Base-by-base conservation (phyloP, 2,113 vertebrate species). In the Channa argus region DNA sequence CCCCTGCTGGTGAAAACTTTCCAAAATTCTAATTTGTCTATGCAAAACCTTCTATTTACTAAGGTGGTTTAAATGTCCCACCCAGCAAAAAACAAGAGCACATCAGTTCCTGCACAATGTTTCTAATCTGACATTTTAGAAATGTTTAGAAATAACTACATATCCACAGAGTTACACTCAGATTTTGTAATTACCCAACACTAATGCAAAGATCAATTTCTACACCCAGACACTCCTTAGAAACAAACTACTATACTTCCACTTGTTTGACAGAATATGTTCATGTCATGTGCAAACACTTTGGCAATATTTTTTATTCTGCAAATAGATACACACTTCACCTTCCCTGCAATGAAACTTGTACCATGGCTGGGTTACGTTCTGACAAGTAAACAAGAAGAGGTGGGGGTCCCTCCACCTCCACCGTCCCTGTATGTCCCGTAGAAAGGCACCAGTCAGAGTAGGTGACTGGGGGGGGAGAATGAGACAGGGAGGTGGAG, bases 341-440 rank as follows among this genome's bases (percentile, higher is more conserved):
- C 61, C 53, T 14, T 63, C 33, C 41, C 71, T 63, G 58, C 41
- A 36, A 67, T 95, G 94, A 96, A 94, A 95, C 94, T 95, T 96
- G 94, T 96, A 93, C 96, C 96, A 96, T 95, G 95, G 96, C 72
- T 43, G 7, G 46, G 65, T 70, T 54, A 51, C 34, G 0, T 3
- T 64, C 6, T 47, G 36, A 43, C 41, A 67, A 34, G 12, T 41
- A 52, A 63, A 74, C 2, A 5, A 13, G 58, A 36, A 3, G 12
- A 44, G 58, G 24, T 36, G 15, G 56, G 34, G 53, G 33, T 33
- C 36, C 43, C 64, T 72, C 43, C 47, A 50, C 62, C 65, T 62
- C 65, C 52, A 74, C 45, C n/a, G 36, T 47, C 52, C 50, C 52
- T 58, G 60, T 34, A 14, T 49, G 71, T 66, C 63, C 56, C 12